phyloP scores from a whole-genome alignment of 2,113 vertebrate species.

The Coracopsis vasa region DNA sequence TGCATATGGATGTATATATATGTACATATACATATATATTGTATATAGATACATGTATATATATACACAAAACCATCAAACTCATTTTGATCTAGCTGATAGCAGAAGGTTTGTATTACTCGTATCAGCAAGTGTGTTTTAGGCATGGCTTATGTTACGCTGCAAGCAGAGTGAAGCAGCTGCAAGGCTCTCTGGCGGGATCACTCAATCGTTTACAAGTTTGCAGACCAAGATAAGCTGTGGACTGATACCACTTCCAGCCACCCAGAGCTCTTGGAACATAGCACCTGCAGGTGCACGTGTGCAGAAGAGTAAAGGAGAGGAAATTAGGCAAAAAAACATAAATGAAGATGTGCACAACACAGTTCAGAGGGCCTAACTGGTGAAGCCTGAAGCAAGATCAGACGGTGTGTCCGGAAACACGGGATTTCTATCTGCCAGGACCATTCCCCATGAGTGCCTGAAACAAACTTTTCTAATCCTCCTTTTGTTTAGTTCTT shows the following conservation, averaged over 20 bases:
- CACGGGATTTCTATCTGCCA: neutral
- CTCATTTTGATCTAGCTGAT: slow-evolving; percentile 35
- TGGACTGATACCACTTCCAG: neutral
- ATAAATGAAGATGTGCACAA: neutral
- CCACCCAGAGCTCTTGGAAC: neutral
- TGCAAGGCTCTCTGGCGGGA: neutral
- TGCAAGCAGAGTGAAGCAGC: neutral
- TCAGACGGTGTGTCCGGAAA: neutral
- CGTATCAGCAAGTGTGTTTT: neutral
- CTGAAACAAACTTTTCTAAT: neutral
- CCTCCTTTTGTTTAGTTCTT: neutral
- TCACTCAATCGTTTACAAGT: neutral
- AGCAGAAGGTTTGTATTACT: neutral
- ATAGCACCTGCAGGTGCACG: neutral
- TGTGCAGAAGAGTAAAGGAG: neutral
- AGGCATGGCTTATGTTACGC: slow-evolving; percentile 9
- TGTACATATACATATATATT: slow-evolving; percentile 12
- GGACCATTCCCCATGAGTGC: neutral
- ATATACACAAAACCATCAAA: slow-evolving; percentile 13
- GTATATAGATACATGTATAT: slow-evolving; percentile 17
- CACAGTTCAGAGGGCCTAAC: neutral
- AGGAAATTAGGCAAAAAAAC: neutral
- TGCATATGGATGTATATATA: neutral
- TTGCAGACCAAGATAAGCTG: neutral
- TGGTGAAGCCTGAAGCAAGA: neutral